These are phyloP conservation scores for Neodiprion fabricii DNA, from an alignment of 1,140 invertebrate genomes.

Conservation along the genomic window DNA sequence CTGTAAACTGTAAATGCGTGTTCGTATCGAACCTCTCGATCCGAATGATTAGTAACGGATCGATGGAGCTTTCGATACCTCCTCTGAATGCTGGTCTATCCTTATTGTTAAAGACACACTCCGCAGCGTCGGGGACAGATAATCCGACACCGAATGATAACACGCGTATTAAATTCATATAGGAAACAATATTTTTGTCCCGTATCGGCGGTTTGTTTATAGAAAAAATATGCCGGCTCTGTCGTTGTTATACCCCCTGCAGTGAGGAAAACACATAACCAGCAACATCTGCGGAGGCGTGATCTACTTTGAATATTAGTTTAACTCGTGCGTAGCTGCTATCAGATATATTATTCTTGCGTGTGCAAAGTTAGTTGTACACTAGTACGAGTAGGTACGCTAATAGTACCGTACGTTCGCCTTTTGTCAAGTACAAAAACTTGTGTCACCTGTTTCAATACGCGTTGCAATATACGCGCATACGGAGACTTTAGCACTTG, in stretches of 20 bases:
- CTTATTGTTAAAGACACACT: too few species aligned
- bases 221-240: not conserved
- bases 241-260: not conserved
- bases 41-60: too few species aligned
- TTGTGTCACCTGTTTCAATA: not conserved
- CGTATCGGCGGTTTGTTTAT: not conserved
- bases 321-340: not conserved
- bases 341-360: too few species aligned
- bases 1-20: too few species aligned
- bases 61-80: too few species aligned
- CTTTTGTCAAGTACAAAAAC: not conserved
- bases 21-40: not conserved
- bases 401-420: not conserved
- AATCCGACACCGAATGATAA: not conserved
- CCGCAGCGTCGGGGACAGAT: not conserved
- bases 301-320: not conserved
- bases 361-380: too few species aligned
- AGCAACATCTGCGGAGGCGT: not conserved
- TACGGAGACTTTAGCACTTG: not conserved
- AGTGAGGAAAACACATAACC: not conserved
- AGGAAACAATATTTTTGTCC: not conserved
- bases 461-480: not conserved
- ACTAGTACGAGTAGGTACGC: not conserved
- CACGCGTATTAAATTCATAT: not conserved
- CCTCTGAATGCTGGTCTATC: too few species aligned